These are phyloP conservation scores for Tapera naevia DNA, from an alignment of 2,797 vertebrate species.

Conservation along the genomic window DNA sequence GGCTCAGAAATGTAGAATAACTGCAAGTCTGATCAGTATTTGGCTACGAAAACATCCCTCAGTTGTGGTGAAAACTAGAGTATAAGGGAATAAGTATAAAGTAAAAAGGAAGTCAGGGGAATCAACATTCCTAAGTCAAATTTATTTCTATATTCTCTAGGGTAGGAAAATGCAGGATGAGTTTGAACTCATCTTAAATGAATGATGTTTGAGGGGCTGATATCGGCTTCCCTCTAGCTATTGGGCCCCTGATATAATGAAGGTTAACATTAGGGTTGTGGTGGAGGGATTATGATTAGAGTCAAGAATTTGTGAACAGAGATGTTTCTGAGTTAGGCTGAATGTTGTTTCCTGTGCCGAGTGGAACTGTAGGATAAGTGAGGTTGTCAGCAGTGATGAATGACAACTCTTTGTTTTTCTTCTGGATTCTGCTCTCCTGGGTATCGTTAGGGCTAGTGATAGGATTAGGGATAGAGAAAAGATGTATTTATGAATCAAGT, in stretches of 20 bases:
- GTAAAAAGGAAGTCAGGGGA: background rate
- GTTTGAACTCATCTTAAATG: background rate
- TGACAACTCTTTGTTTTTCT: background rate
- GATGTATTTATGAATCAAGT: background rate
- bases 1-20: background rate
- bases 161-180: background rate
- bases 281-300: background rate
- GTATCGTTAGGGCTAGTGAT: background rate
- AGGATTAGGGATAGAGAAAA: background rate
- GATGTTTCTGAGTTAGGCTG: background rate
- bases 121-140: background rate
- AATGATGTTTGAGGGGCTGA: background rate
- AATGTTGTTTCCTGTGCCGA: background rate
- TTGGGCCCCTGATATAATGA: background rate
- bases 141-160: background rate
- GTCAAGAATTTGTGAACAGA: background rate
- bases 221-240: background rate
- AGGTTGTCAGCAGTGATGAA: constrained; percentile 10
- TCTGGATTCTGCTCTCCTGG: background rate
- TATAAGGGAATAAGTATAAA: background rate
- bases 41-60: background rate
- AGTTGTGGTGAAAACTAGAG: background rate
- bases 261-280: background rate
- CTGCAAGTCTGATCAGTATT: background rate
- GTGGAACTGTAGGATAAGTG: background rate